Base-by-base conservation (phyloP, 30 jellyfish, hydroid and myxozoan species). In the Sanderia malayensis region DNA sequence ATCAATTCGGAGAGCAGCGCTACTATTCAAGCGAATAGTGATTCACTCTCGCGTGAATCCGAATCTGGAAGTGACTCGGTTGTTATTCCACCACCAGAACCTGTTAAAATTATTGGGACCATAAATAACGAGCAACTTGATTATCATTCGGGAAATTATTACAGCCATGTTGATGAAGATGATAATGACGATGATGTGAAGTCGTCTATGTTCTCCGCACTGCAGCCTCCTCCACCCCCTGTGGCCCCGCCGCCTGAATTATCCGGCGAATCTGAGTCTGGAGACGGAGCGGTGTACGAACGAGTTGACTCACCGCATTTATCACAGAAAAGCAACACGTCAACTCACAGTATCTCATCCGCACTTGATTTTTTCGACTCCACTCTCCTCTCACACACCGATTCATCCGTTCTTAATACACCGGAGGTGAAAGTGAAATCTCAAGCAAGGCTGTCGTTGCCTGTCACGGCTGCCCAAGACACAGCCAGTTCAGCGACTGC, bases 361-460 rank as follows among this genome's bases (percentile, higher is more conserved):
- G 94, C 94, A 19, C 64, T 82, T 76, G 65, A 82, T 18, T 71
- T 70, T 33, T 70, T 82, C 1, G 94, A 70, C 47, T 70, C 94
- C 3, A 67, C 94, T 44, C 79, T 82, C 26, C 44, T 67, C 28
- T 17, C 94, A 13, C 94, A 82, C 46, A 49, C 82, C 0, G 89
- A 78, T 44, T 53, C 76, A 19, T 13, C 25, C 22, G n/a, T 17
- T 31, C 18, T 18, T 1, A 79, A 66, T 0, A n/a, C 52, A 31
- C 80, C 79, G 33, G 26, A 1, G 63, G 46, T 21, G 1, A 46
- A 29, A 24, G 80, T 58, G 0, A 17, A 72, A 1, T 59, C 23
- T 9, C 34, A 67, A 25, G 17, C 81, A 31, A 74, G 32, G 37
- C 58, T 78, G 44, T 64, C 81, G 6, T 76, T 82, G 41, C 89